Conservation (phyloP, 1,140 invertebrate genomes). For the Samia ricini region DNA sequence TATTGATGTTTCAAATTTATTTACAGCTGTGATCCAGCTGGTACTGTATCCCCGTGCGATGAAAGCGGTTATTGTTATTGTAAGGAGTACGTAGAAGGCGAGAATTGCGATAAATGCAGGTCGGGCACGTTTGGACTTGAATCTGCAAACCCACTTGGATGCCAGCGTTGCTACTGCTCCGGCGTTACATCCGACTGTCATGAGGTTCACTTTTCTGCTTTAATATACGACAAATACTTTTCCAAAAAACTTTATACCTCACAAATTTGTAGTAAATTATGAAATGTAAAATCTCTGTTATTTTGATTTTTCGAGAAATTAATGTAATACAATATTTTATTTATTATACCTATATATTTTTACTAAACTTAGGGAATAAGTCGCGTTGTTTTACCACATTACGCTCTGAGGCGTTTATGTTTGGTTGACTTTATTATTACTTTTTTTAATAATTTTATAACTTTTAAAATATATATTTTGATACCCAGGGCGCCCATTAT, state of each 20-base stretch:
- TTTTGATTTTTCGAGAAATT: no score
- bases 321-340: no score
- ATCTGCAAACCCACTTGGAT: slow-evolving; percentile 86
- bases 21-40: slow-evolving; percentile 59
- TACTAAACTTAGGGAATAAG: no score
- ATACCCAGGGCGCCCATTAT: slow-evolving; percentile 47
- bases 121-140: slow-evolving; percentile 91
- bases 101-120: slow-evolving; percentile 88
- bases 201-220: slow-evolving; percentile 56
- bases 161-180: slow-evolving; percentile 95
- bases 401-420: no score
- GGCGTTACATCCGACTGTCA: slow-evolving; percentile 88
- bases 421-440: no score
- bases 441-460: background rate
- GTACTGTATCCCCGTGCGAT: slow-evolving; percentile 76
- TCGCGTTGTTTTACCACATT: no score
- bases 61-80: slow-evolving; percentile 77
- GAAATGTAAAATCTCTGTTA: no score
- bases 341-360: no score
- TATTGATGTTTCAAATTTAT: background rate
- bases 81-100: slow-evolving; percentile 88
- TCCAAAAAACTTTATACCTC: no score
- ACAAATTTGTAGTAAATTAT: no score
- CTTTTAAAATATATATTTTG: no score
- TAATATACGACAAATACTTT: no score